Base-by-base conservation (phyloP, 2,888 invertebrate genomes). In the Acanthosepion lycidas region DNA sequence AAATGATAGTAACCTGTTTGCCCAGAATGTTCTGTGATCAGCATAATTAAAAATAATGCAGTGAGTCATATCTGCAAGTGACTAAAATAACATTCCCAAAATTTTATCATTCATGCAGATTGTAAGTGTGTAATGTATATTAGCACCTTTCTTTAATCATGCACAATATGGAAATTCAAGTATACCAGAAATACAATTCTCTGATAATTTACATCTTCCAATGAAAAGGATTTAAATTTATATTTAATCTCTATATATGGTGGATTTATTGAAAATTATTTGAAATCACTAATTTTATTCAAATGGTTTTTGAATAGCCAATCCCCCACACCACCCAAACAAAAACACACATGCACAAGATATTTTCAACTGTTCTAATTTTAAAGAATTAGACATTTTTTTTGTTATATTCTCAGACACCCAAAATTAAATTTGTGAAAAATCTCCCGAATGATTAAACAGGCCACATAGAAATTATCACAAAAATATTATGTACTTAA, bases 101-200 rank as follows among this genome's bases (percentile, higher is more conserved):
- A 59, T 51, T 33, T 59, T 42, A 94, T 53, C 51, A 23, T 33
- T 92, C 48, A 33, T 91, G 51, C 93, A 93, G 28, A 51, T 33
- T 93, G 51, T 28, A 91, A 94, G 91, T 33, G n/a, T 42, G n/a
- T 28, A n/a, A 94, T 94, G 59, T 91, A 94, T 49, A 53, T 55
- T 91, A n/a, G 64, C 53, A 48, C 51, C 48, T 42, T 15, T n/a
- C 64, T 93, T 42, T 91, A 28, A 92, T 49, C 92, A 92, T 51
- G 92, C 28, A 92, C 18, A 6, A 59, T 59, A 28, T 92, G 92
- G 15, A 49, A 15, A 28, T 33, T 92, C 92, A 92, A 55, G 4
- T 55, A 55, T 15, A 55, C 59, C 59, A 59, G 59, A 59, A 20
- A 59, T 59, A 23, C 15, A 12, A 51, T 51, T 51, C 12, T 51